Percentiles rank a stretch among this genome's conserved stretches.
Conservation (phyloP, 2,113 vertebrate genomes). For the Brienomyrus brachyistius region DNA sequence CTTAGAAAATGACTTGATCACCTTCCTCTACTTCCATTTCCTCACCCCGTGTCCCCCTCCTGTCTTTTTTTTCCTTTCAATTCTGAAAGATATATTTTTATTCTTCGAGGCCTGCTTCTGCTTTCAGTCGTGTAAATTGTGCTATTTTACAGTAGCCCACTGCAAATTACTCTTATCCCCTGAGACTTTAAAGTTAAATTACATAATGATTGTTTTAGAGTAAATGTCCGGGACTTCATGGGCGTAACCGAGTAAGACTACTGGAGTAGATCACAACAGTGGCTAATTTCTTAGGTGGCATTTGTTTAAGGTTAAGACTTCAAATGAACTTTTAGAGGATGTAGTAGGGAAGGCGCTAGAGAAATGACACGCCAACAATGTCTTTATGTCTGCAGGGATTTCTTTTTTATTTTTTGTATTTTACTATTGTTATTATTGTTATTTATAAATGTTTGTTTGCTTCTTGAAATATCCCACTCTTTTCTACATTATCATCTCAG, state of each 20-base stretch:
- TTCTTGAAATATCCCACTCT: neutral
- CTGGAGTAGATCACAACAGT: neutral
- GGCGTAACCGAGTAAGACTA: neutral
- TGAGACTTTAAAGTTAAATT: neutral
- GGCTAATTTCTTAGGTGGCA: neutral
- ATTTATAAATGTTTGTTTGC: neutral
- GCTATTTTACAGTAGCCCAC: neutral
- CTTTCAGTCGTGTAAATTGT: neutral
- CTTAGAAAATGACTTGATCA: constrained; percentile 3
- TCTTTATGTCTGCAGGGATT: neutral
- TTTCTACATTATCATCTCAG: neutral
- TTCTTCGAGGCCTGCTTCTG: neutral
- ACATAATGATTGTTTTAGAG: neutral
- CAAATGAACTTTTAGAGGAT: neutral
- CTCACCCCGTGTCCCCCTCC: constrained; percentile 7
- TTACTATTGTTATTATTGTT: neutral
- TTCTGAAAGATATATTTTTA: neutral
- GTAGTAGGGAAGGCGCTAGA: neutral
- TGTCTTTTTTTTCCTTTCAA: neutral
- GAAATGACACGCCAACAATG: neutral
- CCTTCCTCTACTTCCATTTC: constrained; percentile 36
- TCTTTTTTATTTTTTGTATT: neutral
- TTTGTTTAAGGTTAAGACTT: neutral
- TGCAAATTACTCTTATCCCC: neutral
- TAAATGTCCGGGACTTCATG: neutral